These are phyloP conservation scores for Hemitrygon akajei DNA, from an alignment of 2,797 vertebrate species.

Conservation along the genomic window DNA sequence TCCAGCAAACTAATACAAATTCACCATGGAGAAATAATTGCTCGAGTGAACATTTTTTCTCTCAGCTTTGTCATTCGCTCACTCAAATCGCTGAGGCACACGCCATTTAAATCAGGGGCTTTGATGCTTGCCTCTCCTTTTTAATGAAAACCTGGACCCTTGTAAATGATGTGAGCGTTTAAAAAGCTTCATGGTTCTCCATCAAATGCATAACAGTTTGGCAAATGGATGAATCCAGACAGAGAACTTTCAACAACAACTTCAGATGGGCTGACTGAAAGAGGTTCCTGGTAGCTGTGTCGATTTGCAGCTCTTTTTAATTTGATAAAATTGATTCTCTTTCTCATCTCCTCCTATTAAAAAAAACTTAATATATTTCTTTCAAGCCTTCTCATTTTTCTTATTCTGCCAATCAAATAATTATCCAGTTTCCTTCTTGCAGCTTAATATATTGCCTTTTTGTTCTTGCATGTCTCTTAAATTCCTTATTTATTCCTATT, in stretches of 20 bases:
- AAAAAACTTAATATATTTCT: constrained; percentile 1
- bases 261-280: constrained; percentile 34
- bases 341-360: neutral
- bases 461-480: neutral
- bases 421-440: neutral
- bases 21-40: constrained; percentile 99
- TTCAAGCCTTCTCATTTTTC: neutral
- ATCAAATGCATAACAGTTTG: constrained; percentile 38
- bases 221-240: constrained; percentile 37
- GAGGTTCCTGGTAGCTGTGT: constrained; percentile 1
- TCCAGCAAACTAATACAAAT: constrained; percentile 99
- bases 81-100: constrained; percentile 96
- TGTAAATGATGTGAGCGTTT: constrained; percentile 65
- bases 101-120: constrained; percentile 96
- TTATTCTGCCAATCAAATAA: neutral
- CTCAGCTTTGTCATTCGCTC: constrained; percentile 96
- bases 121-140: constrained; percentile 76
- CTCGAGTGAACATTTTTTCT: constrained; percentile 96
- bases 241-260: constrained; percentile 37
- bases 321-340: constrained; percentile 30
- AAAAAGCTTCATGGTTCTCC: constrained; percentile 58
- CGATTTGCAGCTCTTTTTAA: neutral
- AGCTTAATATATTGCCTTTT: neutral
- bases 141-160: constrained; percentile 71
- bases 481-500: neutral